Conservation (phyloP, 2,797 vertebrate species). For the Poecilia wingei region DNA sequence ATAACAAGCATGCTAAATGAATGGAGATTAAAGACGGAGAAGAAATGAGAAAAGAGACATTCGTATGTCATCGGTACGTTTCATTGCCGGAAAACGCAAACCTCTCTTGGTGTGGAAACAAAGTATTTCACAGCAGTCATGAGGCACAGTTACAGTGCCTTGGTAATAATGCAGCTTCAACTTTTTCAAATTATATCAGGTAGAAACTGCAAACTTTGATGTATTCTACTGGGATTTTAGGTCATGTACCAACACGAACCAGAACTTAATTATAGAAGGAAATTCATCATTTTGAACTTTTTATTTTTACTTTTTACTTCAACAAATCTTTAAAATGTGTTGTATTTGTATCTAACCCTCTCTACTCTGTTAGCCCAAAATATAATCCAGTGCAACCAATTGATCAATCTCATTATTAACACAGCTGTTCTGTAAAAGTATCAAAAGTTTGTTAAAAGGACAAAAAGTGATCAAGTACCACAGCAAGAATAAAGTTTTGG, state of each 20-base stretch:
- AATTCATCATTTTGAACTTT: background rate
- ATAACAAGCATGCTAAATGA: constrained; percentile 8
- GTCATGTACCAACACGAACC: background rate
- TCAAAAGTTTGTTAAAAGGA: background rate
- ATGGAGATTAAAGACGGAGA: constrained; percentile 17
- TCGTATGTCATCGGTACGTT: background rate
- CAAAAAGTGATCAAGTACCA: background rate
- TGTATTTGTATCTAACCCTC: background rate
- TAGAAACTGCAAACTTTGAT: background rate
- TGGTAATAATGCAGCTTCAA: background rate
- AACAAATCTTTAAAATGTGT: background rate
- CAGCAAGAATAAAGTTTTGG: background rate
- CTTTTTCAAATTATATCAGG: background rate
- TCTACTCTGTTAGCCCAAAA: background rate
- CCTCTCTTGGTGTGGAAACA: background rate
- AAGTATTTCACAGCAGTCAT: constrained; percentile 7
- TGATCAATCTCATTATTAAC: background rate
- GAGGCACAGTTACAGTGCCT: background rate
- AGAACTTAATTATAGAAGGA: background rate
- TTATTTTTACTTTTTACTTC: background rate
- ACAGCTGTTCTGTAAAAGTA: background rate
- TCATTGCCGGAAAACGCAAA: background rate
- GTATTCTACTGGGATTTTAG: too few relatives aligned
- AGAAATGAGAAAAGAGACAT: constrained; percentile 1
- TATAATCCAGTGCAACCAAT: background rate